Evolutionary conservation across 1,140 invertebrate genomes (phyloP), one percentile per base, ranked within the genome.

Genomic region (Drosophila leontia): DNA sequence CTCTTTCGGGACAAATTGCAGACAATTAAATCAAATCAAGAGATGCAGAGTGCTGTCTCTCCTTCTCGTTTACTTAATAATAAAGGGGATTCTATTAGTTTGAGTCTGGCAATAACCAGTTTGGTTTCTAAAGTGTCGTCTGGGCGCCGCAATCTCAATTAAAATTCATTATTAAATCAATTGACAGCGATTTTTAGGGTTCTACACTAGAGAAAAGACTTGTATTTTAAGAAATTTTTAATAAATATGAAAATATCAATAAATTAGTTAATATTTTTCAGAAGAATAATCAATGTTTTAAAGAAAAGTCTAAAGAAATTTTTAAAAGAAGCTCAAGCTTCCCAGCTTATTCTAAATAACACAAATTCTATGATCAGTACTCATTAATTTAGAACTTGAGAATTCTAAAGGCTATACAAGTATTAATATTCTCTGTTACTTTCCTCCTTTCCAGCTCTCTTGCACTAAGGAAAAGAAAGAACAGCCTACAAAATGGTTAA

Each of bases 401-500:
- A 44, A n/a, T 29, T n/a, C 7, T n/a, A 50, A 29, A 9, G 29
- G 2, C 12, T 4, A 13, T 3, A 1, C 11, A 15, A 34, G 9
- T 57, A 39, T 7, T 57, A 39, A 35, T 17, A 9, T 23, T 37
- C 3, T 26, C 7, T 12, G 29, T 47, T 19, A 59, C 15, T 75
- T 39, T 60, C 3, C 11, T 13, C 0, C 6, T 5, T 84, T 86
- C 17, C 71, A 86, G 83, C 34, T 50, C 39, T 42, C 41, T 32
- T 78, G 23, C 48, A 70, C 65, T 85, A 57, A 68, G 75, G 39
- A 23, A 76, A 56, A 60, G 7, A 13, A 32, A 32, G n/a, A 45
- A n/a, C 48, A 6, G 47, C 70, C 53, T 45, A 45, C 78, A 91
- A 81, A 77, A 92, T 92, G 91, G 91, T 92, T 34, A 92, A 92